Conservation (phyloP, 2,888 invertebrate genomes). For the Phortica magna region DNA sequence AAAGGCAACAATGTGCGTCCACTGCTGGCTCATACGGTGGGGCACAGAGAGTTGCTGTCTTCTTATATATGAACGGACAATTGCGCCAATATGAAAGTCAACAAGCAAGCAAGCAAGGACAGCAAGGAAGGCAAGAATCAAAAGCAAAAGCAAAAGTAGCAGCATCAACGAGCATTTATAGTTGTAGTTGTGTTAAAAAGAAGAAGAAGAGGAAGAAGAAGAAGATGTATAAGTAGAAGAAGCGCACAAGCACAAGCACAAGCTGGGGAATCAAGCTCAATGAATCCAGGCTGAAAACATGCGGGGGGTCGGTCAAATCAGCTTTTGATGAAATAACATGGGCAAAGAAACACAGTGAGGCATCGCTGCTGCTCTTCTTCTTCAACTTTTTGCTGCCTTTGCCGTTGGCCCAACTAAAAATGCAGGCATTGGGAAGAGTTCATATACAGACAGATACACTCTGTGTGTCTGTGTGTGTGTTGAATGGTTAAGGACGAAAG, state of each 20-base stretch:
- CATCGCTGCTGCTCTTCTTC: conserved; percentile 45
- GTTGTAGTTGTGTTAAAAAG: not conserved
- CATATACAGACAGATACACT: not conserved
- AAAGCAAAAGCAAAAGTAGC: conserved; percentile 11
- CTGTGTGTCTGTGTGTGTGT: conserved; percentile 12
- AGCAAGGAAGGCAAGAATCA: not conserved
- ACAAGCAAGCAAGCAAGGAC: conserved; percentile 53
- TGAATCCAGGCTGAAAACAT: not conserved
- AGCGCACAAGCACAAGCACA: not conserved
- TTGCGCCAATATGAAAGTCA: not conserved
- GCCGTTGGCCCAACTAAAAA: conserved; percentile 48
- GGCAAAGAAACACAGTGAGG: conserved; percentile 59
- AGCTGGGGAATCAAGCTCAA: not conserved
- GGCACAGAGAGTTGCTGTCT: too few species aligned
- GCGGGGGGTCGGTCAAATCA: conserved; percentile 39
- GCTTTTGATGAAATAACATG: conserved; percentile 57
- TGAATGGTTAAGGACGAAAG: conserved; percentile 38
- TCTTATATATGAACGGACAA: too few species aligned
- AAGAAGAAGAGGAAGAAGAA: not conserved
- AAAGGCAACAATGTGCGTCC: conserved; percentile 37
- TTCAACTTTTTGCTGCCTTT: conserved; percentile 43
- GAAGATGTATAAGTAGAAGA: not conserved
- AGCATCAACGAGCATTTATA: not conserved
- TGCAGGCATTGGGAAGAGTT: conserved; percentile 43
- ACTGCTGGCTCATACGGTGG: conserved; percentile 37